Evolutionary conservation across 2,888 invertebrate genomes (phyloP), one percentile per base, ranked within the genome.

Genomic region (Ectropis crepuscularia): DNA sequence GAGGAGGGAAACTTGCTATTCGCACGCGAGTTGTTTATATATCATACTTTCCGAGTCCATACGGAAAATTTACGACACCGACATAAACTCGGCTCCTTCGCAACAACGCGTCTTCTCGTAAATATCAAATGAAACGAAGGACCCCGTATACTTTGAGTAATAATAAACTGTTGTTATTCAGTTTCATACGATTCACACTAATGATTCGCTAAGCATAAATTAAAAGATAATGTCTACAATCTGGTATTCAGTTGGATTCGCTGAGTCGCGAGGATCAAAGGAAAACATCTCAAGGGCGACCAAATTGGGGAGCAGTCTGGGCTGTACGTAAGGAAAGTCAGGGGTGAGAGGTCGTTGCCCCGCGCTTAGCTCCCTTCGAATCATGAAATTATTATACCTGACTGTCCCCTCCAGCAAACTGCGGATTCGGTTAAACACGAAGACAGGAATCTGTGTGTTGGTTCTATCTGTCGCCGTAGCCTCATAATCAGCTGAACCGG

Each of bases 301-400:
- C 70, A 74, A 77, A 66, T 74, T 73, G 70, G 80, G 78, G 80
- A 70, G 77, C 73, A 69, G 75, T 77, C 76, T 80, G 72, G 77
- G 78, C 76, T 77, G 76, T 77, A 80, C 76, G 80, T 77, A 79
- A 83, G 87, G 86, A 85, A 83, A 83, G 75, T 81, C 80, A 85
- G 82, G 90, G 90, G 89, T 86, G 89, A 77, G 79, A 84, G 90
- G 87, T 87, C 86, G 80, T 80, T 83, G 89, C 79, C 78, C 73
- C 76, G 73, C 66, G 68, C 80, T 81, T 72, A 80, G 77, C 79
- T 77, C 82, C 83, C 82, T 82, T 79, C 77, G 71, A 77, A 65
- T 78, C 77, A 81, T 82, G 75, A 82, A 82, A 80, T 80, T 76
- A 77, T 80, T 76, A 79, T 77, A 78, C 79, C 79, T 78, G 76